Evolutionary conservation across 1,140 invertebrate species (phyloP), one percentile per base, ranked within the genome.

Genomic region (Drosophila ironensis): DNA sequence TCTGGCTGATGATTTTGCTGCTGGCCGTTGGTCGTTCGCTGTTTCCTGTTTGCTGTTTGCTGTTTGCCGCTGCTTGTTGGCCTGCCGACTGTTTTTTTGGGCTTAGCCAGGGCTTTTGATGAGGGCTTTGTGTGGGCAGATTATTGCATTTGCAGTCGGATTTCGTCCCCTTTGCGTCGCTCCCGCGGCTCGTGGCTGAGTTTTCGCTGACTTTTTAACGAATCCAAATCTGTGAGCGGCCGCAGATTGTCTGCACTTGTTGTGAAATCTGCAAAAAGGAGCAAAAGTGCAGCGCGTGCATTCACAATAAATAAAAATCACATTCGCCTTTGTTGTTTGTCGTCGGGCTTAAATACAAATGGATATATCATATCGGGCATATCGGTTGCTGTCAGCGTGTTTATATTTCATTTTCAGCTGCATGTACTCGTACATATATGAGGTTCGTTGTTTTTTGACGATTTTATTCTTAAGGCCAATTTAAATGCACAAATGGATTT

Each of bases 401-500:
- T 74, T 86, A 56, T 70, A 59, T 82, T 82, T 61, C 52, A 81
- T 75, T 60, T 54, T 56, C 20, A 12, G 1, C 3, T 19, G 37
- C n/a, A 8, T 25, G 19, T 6, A 50, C n/a, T 27, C 30, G 11
- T 45, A 14, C 57, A 48, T 47, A 42, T 42, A 25, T 50, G 22
- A 24, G 12, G 33, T 51, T 41, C 25, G 19, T 61, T 51, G 48
- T 35, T 77, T 70, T n/a, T 72, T 50, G 56, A 17, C 38, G 19
- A 60, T 72, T 82, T 82, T 70, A 57, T 84, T 84, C 78, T 84
- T 61, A 73, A 70, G 51, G 57, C 28, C 16, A 86, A 86, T 86
- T 86, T 75, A 86, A 86, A 86, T 75, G 74, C 80, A 74, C 72
- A 84, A 86, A 72, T 86, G 27, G 45, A 40, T 46, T 61, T 82